phyloP scores from a whole-genome alignment of 2,888 invertebrate genomes.

The Rotaria magnacalcarata region DNA sequence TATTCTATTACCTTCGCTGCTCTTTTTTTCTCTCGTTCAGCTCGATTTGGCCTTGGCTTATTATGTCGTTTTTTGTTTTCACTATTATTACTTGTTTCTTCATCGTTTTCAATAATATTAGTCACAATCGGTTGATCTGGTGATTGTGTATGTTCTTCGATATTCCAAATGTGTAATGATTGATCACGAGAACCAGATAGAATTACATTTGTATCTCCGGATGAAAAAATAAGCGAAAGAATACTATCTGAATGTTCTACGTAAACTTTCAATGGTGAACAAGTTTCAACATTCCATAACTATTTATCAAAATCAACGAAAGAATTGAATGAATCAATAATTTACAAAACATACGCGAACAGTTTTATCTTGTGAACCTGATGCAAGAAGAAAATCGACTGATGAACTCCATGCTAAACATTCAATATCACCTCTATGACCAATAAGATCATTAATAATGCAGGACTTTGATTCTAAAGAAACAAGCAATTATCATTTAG shows the following conservation, averaged over 20 bases:
- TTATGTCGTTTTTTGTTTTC: not conserved
- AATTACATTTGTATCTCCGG: not conserved
- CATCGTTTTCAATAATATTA: not conserved
- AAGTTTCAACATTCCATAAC: constrained; percentile 12
- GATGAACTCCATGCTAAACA: constrained; percentile 15
- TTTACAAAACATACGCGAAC: not conserved
- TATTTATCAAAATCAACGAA: not conserved
- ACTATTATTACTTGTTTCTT: not conserved
- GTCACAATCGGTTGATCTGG: not conserved
- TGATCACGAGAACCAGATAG: constrained; percentile 19
- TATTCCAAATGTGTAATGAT: constrained; percentile 15
- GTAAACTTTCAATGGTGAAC: not conserved
- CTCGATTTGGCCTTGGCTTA: constrained; percentile 5
- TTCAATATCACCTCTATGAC: not conserved
- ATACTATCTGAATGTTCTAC: not conserved
- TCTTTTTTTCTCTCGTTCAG: constrained; percentile 1
- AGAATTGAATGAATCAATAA: not conserved
- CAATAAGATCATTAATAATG: not conserved
- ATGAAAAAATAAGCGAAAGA: constrained; percentile 4
- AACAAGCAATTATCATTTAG: not conserved
- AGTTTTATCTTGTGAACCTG: constrained; percentile 26
- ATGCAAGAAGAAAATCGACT: not conserved
- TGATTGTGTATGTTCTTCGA: not conserved
- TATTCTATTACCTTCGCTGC: not conserved
- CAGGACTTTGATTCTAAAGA: not conserved